Percentiles rank a stretch among this genome's conserved stretches.
phyloP scores from a whole-genome alignment of 2,113 vertebrate genomes.

The Tursiops truncatus region DNA sequence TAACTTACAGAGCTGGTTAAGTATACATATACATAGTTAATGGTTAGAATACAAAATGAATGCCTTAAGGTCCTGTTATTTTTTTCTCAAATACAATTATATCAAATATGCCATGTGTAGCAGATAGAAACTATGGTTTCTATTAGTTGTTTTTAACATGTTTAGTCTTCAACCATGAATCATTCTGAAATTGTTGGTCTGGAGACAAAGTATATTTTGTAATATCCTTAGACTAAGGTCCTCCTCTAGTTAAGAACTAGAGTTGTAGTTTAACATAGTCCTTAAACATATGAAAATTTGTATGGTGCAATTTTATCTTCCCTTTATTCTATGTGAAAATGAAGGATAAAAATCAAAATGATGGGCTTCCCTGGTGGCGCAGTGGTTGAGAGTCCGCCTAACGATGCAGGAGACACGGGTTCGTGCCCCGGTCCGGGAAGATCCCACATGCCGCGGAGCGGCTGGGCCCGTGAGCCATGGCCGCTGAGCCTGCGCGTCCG shows the following conservation, averaged over 20 bases:
- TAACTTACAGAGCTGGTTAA: neutral
- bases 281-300: neutral
- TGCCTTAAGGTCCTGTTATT: neutral
- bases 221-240: neutral
- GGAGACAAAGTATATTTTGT: neutral
- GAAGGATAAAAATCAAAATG: neutral
- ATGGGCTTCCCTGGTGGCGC: too few relatives aligned
- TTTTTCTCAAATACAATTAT: neutral
- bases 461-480: too few relatives aligned
- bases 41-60: neutral
- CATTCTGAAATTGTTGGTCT: neutral
- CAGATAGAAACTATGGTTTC: neutral
- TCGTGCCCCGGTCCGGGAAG: too few relatives aligned
- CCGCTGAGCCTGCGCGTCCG: too few relatives aligned
- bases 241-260: neutral
- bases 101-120: neutral
- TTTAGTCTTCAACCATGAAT: neutral
- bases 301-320: neutral
- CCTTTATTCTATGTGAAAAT: neutral
- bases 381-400: too few relatives aligned
- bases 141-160: neutral
- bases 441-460: too few relatives aligned
- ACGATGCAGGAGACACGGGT: too few relatives aligned
- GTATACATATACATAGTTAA: neutral
- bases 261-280: neutral